Evolutionary conservation across 1,140 invertebrate species (phyloP).

Genomic region (Eciton burchellii): DNA sequence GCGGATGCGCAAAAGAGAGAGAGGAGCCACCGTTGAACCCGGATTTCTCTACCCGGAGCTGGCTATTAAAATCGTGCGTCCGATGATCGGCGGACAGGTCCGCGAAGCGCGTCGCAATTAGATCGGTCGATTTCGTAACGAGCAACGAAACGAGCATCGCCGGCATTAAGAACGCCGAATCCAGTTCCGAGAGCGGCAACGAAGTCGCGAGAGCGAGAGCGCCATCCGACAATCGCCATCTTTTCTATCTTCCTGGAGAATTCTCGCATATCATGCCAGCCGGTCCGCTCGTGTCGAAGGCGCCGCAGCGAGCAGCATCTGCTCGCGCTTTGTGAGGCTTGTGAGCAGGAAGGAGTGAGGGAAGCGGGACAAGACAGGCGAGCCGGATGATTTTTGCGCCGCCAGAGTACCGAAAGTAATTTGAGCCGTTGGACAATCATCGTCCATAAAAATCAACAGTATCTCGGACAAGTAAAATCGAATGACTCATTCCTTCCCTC

Average conservation of each 20-base stretch:
- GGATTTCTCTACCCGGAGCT: slow-evolving; percentile 51
- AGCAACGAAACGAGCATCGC: slow-evolving; percentile 51
- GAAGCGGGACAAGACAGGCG: background rate
- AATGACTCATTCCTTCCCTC: background rate
- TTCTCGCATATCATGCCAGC: slow-evolving; percentile 60
- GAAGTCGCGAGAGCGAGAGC: no score
- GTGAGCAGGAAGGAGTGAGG: slow-evolving; percentile 8
- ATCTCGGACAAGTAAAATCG: background rate
- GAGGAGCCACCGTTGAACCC: slow-evolving; percentile 44
- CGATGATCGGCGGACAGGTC: slow-evolving; percentile 7
- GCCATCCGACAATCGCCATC: slow-evolving; percentile 51
- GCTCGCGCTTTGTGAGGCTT: background rate
- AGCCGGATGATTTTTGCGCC: background rate
- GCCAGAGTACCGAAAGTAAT: background rate
- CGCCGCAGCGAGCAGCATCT: slow-evolving; percentile 18
- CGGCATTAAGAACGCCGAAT: slow-evolving; percentile 11
- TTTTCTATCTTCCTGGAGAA: slow-evolving; percentile 26
- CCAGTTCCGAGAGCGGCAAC: no score
- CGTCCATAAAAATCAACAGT: background rate
- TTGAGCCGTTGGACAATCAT: background rate
- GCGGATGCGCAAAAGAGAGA: slow-evolving; percentile 43
- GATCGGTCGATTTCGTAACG: slow-evolving; percentile 57
- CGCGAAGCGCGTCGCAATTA: slow-evolving; percentile 61
- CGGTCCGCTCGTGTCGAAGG: slow-evolving; percentile 45
- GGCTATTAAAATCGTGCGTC: slow-evolving; percentile 52